These are phyloP conservation scores for Ostrea edulis DNA, from an alignment of 1,140 invertebrate species.

Conservation along the genomic window DNA sequence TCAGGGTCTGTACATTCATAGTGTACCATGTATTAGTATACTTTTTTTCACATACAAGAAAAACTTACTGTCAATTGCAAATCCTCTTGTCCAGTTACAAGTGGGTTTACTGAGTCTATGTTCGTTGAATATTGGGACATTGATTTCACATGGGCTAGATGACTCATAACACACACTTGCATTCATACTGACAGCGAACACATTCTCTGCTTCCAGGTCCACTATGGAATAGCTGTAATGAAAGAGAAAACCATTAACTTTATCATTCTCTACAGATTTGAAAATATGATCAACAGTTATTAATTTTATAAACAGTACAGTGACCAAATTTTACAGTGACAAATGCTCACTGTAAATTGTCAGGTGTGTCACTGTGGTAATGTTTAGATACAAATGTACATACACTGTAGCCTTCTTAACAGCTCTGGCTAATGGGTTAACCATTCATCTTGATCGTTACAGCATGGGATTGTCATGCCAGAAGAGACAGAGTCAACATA, in stretches of 20 bases:
- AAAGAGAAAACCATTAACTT: neutral
- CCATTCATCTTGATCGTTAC: too few species aligned
- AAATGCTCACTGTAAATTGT: too few species aligned
- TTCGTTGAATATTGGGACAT: constrained; percentile 39
- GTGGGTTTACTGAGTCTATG: constrained; percentile 48
- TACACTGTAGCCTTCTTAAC: too few species aligned
- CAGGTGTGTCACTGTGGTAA: too few species aligned
- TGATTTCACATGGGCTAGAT: constrained; percentile 47
- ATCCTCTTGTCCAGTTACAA: constrained; percentile 57
- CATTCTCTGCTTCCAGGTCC: constrained; percentile 53
- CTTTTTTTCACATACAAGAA: neutral
- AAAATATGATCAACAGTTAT: neutral
- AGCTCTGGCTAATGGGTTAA: too few species aligned
- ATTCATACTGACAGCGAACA: constrained; percentile 56
- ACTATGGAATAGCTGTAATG: constrained; percentile 53
- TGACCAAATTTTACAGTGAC: neutral
- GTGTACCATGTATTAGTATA: too few species aligned
- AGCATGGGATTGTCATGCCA: too few species aligned
- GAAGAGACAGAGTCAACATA: too few species aligned
- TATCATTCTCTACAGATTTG: neutral
- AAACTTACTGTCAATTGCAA: constrained; percentile 43
- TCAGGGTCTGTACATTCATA: too few species aligned
- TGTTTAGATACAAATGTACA: too few species aligned
- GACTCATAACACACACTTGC: constrained; percentile 56
- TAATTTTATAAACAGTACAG: neutral